A percentile compares a stretch with the other conserved stretches of the same genome.
Evolutionary conservation across 1,140 invertebrate species (phyloP).

Genomic region (Tetragonula clypearis): DNA sequence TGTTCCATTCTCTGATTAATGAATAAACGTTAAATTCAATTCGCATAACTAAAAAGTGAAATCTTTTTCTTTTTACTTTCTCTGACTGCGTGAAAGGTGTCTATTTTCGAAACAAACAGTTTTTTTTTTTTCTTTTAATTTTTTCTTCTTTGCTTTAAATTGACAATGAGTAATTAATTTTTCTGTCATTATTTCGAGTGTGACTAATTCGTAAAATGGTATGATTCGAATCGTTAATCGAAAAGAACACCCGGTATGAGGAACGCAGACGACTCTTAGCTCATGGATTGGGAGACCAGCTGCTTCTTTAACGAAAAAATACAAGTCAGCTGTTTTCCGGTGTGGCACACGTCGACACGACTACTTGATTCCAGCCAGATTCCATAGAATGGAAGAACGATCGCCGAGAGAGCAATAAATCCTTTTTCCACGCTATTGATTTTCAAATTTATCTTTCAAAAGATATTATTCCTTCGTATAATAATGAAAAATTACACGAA

Average conservation of each 20-base stretch:
- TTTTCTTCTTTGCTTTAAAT: no score
- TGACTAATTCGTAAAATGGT: no score
- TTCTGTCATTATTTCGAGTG: neutral
- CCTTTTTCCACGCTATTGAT: no score
- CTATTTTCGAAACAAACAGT: neutral
- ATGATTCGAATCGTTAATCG: neutral
- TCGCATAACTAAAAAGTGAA: neutral
- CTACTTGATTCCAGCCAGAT: slow-evolving; percentile 39
- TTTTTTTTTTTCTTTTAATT: neutral
- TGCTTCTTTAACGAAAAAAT: slow-evolving; percentile 68
- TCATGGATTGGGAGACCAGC: slow-evolving; percentile 62
- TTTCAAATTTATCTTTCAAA: no score
- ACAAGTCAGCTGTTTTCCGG: slow-evolving; percentile 71
- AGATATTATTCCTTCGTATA: neutral
- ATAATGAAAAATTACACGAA: neutral
- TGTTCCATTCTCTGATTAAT: neutral
- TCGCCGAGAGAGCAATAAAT: neutral
- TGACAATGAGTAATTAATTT: neutral
- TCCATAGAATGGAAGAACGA: slow-evolving; percentile 29
- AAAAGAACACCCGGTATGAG: slow-evolving; percentile 61
- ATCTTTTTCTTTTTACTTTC: neutral
- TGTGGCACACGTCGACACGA: slow-evolving; percentile 65
- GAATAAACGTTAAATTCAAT: neutral
- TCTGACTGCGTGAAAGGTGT: neutral
- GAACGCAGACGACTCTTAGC: slow-evolving; percentile 64